phyloP scores from a whole-genome alignment of 2,888 invertebrate genomes.

The Lithophane leautieri region DNA sequence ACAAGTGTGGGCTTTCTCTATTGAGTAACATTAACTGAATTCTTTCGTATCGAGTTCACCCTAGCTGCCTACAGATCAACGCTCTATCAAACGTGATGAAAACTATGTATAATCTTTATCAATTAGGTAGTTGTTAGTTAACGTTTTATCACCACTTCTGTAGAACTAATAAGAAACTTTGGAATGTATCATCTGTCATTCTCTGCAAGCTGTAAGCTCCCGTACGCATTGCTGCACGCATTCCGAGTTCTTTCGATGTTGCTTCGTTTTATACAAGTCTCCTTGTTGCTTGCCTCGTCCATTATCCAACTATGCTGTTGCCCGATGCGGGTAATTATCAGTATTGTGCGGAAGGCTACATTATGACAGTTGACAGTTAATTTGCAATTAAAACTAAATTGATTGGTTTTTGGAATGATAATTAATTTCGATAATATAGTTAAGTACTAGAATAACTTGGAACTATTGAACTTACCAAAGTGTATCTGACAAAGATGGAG shows the following conservation, averaged over 20 bases:
- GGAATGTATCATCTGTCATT: constrained; percentile 52
- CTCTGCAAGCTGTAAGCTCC: constrained; percentile 40
- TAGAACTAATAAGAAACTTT: constrained; percentile 21
- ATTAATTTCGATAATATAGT: too few relatives aligned
- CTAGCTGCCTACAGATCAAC: background rate
- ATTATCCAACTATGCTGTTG: background rate
- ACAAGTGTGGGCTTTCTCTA: background rate
- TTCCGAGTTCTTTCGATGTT: constrained; percentile 10
- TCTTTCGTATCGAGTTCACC: background rate
- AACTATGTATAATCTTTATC: constrained; percentile 1
- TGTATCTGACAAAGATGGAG: background rate
- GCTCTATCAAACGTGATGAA: background rate
- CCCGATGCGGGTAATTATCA: background rate
- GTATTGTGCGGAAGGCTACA: background rate
- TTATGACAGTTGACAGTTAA: background rate
- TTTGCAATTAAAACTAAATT: background rate
- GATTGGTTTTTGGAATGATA: background rate
- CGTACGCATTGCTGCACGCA: constrained; percentile 38
- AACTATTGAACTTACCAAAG: background rate
- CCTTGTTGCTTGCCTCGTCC: background rate
- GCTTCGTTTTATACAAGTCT: constrained; percentile 14
- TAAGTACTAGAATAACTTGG: background rate
- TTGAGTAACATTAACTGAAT: background rate
- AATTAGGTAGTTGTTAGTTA: constrained; percentile 17
- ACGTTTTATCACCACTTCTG: constrained; percentile 35